Conservation (phyloP, 2,888 invertebrate genomes). For the Ctena decussata region DNA sequence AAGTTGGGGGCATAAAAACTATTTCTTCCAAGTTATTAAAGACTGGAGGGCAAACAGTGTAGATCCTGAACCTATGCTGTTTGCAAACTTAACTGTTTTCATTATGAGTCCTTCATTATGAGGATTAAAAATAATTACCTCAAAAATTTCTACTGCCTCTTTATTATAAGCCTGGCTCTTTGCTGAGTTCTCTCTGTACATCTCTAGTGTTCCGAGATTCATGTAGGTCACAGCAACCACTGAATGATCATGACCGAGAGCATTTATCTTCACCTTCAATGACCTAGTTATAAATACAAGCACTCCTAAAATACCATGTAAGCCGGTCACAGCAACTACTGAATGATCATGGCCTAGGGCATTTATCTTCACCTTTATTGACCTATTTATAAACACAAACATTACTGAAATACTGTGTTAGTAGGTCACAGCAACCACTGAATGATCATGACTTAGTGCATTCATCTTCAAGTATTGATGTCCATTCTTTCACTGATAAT, state of each 20-base stretch:
- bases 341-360: constrained; percentile 78
- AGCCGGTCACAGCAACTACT: constrained; percentile 71
- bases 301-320: too few relatives aligned
- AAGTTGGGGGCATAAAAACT: too few relatives aligned
- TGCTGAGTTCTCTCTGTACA: constrained; percentile 53
- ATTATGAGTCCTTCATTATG: too few relatives aligned
- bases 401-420: too few relatives aligned
- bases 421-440: constrained; percentile 73
- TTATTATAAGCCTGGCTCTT: constrained; percentile 67
- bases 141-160: constrained; percentile 70
- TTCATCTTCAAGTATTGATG: constrained; percentile 80
- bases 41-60: too few relatives aligned
- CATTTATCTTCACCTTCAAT: constrained; percentile 77
- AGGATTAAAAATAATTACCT: constrained; percentile 56
- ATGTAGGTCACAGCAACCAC: constrained; percentile 74
- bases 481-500: too few relatives aligned
- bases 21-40: too few relatives aligned
- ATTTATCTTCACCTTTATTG: constrained; percentile 77
- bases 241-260: constrained; percentile 76
- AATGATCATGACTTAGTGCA: constrained; percentile 77
- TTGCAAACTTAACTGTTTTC: too few relatives aligned
- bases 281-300: constrained; percentile 64
- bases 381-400: constrained; percentile 58
- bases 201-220: constrained; percentile 75
- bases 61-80: too few relatives aligned